Evolutionary conservation across 2,797 vertebrate species (phyloP).

Genomic region (Ctenochaetus hawaiiensis): DNA sequence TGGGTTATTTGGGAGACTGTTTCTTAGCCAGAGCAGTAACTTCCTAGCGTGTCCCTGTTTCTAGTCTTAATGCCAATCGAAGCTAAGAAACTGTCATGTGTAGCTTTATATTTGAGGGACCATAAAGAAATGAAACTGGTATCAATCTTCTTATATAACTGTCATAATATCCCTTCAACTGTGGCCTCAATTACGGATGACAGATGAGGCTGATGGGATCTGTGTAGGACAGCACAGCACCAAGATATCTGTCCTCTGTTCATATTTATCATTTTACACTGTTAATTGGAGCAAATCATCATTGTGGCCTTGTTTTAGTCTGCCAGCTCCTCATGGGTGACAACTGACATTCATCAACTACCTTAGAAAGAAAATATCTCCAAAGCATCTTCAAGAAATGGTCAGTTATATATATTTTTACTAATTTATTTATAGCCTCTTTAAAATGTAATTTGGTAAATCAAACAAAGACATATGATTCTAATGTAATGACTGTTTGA

Average conservation of each 20-base stretch:
- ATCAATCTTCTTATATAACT: background rate
- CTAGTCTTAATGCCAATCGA: background rate
- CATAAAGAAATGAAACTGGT: background rate
- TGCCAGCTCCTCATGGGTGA: conserved; percentile 28
- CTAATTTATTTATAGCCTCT: background rate
- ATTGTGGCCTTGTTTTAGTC: conserved; percentile 44
- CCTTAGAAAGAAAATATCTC: conserved; percentile 19
- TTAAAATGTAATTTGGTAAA: background rate
- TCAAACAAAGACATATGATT: background rate
- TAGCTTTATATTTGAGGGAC: background rate
- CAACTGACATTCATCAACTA: conserved; percentile 37
- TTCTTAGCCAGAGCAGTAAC: background rate
- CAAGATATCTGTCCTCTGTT: conserved; percentile 40
- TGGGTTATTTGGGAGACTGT: background rate
- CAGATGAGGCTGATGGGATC: conserved; percentile 31
- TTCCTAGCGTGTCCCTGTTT: background rate
- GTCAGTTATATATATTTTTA: background rate
- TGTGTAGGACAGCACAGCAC: conserved; percentile 30
- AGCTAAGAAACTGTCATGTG: background rate
- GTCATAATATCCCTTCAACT: background rate
- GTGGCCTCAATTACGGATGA: conserved; percentile 5
- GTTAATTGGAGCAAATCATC: conserved; percentile 58
- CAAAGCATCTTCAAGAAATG: conserved; percentile 6
- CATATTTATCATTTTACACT: conserved; percentile 45
- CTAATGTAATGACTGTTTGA: background rate